These are phyloP conservation scores for Catagonus wagneri DNA, from an alignment of 2,113 vertebrate species.

Conservation along the genomic window DNA sequence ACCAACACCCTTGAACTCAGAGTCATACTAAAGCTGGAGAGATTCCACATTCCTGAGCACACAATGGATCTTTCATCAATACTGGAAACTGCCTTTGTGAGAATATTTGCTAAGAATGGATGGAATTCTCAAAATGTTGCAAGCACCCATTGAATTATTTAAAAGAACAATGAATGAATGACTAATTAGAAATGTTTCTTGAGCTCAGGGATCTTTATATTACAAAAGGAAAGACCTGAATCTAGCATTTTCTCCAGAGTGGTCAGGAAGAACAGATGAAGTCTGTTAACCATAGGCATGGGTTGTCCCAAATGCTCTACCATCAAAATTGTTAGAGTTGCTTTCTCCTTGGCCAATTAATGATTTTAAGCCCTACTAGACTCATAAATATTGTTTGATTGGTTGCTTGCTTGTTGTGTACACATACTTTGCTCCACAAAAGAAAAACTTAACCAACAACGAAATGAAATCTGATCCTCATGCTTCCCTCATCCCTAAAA, in stretches of 20 bases:
- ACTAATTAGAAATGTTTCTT: conserved; percentile 75
- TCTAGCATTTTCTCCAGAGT: conserved; percentile 44
- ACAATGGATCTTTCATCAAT: conserved; percentile 87
- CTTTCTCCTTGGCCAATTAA: conserved; percentile 7
- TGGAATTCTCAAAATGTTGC: conserved; percentile 77
- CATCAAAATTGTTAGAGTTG: neutral
- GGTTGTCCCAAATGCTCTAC: neutral
- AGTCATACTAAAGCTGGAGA: conserved; percentile 68
- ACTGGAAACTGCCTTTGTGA: conserved; percentile 81
- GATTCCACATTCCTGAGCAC: conserved; percentile 83
- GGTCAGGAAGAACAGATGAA: conserved; percentile 8
- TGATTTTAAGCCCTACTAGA: neutral
- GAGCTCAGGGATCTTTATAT: conserved; percentile 77
- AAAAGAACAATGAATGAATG: conserved; percentile 82
- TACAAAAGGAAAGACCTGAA: conserved; percentile 77
- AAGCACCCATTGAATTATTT: conserved; percentile 78
- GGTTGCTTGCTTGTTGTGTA: neutral
- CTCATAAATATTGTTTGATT: neutral
- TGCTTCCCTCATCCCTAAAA: neutral
- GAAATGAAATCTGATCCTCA: conserved; percentile 39
- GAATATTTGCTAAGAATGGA: conserved; percentile 84
- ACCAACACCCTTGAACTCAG: conserved; percentile 55
- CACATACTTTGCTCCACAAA: neutral
- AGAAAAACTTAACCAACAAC: conserved; percentile 7
- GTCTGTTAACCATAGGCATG: neutral